Evolutionary conservation across 2,113 vertebrate genomes (phyloP).

Genomic region (Nothobranchius kuhntae): DNA sequence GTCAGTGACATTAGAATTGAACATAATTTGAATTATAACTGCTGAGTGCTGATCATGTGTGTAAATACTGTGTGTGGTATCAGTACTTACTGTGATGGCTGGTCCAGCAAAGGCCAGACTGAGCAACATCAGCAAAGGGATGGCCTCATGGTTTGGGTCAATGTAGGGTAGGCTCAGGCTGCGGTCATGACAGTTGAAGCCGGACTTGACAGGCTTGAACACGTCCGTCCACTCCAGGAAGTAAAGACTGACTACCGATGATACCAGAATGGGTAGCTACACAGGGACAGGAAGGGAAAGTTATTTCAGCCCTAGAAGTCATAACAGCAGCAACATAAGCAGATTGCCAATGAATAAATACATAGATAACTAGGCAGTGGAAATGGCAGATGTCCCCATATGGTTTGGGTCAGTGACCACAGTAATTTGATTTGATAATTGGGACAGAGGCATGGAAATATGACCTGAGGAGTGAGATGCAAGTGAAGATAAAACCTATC

Average conservation of each 20-base stretch:
- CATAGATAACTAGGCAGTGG: conserved; percentile 29
- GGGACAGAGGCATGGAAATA: conserved; percentile 6
- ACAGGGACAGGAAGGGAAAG: background rate
- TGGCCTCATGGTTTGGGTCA: conserved; percentile 91
- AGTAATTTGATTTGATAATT: conserved; percentile 53
- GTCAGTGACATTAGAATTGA: too few relatives aligned
- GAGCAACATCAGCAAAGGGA: conserved; percentile 95
- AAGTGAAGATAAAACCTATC: too few relatives aligned
- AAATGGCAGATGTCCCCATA: conserved; percentile 29
- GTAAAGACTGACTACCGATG: conserved; percentile 96
- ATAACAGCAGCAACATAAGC: conserved; percentile 12
- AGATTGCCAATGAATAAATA: conserved; percentile 42
- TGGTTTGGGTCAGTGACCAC: conserved; percentile 42
- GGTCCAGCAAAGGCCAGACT: conserved; percentile 94
- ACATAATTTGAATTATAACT: too few relatives aligned
- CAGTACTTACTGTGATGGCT: conserved; percentile 85
- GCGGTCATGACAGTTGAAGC: conserved; percentile 95
- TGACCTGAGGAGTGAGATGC: too few relatives aligned
- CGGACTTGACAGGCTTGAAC: conserved; percentile 94
- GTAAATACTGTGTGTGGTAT: too few relatives aligned
- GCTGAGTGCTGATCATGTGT: too few relatives aligned
- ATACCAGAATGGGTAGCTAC: conserved; percentile 94
- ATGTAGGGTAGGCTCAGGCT: conserved; percentile 96
- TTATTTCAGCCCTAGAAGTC: conserved; percentile 7
- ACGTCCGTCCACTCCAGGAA: conserved; percentile 97